Evolutionary conservation across 2,113 vertebrate genomes (phyloP).

Genomic region (Rhynchomys soricoides): DNA sequence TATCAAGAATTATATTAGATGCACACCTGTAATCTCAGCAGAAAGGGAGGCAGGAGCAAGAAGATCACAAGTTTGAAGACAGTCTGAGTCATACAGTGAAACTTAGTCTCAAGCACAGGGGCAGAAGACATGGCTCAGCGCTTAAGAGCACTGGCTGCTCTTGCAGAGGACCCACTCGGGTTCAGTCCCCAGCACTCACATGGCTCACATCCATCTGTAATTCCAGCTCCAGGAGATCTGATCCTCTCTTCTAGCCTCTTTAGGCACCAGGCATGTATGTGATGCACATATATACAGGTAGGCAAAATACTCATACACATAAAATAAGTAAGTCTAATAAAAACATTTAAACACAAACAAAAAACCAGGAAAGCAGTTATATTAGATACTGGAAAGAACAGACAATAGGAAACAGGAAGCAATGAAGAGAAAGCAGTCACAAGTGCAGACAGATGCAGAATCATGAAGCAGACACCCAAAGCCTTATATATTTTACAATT

Average conservation of each 20-base stretch:
- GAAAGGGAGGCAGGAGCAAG: not conserved
- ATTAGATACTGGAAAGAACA: not conserved
- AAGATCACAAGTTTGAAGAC: not conserved
- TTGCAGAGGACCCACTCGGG: not conserved
- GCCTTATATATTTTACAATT: not conserved
- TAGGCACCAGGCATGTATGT: not conserved
- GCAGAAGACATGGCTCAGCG: not conserved
- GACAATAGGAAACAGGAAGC: not conserved
- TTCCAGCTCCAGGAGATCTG: not conserved
- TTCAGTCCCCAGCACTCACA: not conserved
- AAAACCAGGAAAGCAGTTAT: not conserved
- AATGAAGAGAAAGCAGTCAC: not conserved
- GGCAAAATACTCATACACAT: not conserved
- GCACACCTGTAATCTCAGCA: not conserved
- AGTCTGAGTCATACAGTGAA: not conserved
- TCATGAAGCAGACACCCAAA: not conserved
- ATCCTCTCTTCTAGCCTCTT: not conserved
- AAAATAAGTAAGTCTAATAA: not conserved
- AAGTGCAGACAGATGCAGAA: not conserved
- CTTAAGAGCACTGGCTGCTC: not conserved
- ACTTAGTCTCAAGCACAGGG: not conserved
- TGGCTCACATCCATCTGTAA: not conserved
- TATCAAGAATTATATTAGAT: not conserved
- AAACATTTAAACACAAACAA: not conserved
- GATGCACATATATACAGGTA: not conserved